Evolutionary conservation across 2,888 invertebrate species (phyloP).

Genomic region (Ophonus ardosiacus): DNA sequence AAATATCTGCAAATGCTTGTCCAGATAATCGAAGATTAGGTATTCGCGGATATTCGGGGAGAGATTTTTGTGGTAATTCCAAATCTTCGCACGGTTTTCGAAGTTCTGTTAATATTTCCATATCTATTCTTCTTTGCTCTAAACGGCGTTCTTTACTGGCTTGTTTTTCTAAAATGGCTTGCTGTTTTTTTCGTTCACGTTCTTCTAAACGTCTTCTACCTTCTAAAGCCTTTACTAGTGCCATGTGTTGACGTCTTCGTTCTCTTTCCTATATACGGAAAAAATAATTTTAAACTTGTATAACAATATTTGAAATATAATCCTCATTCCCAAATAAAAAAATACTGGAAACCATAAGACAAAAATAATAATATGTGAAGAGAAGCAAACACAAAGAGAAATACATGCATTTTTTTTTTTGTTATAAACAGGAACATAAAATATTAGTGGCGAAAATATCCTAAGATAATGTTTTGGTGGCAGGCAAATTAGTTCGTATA

Average conservation of each 20-base stretch:
- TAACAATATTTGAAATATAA: slow-evolving; percentile 16
- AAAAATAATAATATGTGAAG: slow-evolving; percentile 3
- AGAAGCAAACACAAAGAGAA: background rate
- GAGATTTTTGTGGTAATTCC: slow-evolving; percentile 86
- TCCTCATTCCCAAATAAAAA: slow-evolving; percentile 16
- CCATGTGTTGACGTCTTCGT: slow-evolving; percentile 92
- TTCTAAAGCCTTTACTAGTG: slow-evolving; percentile 92
- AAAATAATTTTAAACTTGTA: slow-evolving; percentile 16
- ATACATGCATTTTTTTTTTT: background rate
- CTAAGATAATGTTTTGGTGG: background rate
- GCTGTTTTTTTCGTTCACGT: slow-evolving; percentile 85
- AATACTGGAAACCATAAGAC: slow-evolving; percentile 1
- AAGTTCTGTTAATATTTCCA: slow-evolving; percentile 83
- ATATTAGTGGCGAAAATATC: slow-evolving; percentile 6
- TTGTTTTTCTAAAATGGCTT: slow-evolving; percentile 89
- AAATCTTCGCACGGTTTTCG: slow-evolving; percentile 96
- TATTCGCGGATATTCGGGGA: slow-evolving; percentile 87
- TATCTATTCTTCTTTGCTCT: slow-evolving; percentile 83
- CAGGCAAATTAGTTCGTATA: slow-evolving; percentile 57
- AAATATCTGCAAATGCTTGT: slow-evolving; percentile 92
- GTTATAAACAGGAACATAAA: background rate
- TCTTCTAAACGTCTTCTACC: slow-evolving; percentile 92
- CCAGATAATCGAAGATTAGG: slow-evolving; percentile 89
- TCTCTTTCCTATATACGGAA: slow-evolving; percentile 85
- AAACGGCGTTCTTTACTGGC: slow-evolving; percentile 91